Percentiles rank a stretch among this genome's conserved stretches.
Evolutionary conservation across 1,140 invertebrate genomes (phyloP).

Genomic region (Drosophila teissieri): DNA sequence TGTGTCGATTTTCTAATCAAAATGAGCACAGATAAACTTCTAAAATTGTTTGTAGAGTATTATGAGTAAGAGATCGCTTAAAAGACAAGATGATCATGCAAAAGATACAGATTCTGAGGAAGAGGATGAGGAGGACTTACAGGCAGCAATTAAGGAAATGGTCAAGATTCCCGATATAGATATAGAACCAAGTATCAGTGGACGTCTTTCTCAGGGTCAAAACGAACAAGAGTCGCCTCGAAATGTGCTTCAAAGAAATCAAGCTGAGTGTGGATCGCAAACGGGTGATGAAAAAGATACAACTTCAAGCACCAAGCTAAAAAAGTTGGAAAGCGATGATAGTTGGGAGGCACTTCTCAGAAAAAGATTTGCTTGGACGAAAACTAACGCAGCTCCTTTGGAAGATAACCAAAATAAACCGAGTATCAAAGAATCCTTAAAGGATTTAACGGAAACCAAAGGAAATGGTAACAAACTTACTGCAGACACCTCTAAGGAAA

Average conservation of each 20-base stretch:
- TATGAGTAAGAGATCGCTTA: constrained; percentile 8
- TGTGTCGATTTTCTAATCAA: constrained; percentile 68
- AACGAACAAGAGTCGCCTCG: too few relatives aligned
- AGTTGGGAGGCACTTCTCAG: background rate
- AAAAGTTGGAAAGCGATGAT: background rate
- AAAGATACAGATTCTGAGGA: constrained; percentile 3
- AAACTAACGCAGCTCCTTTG: background rate
- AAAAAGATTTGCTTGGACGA: background rate
- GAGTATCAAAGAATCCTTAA: background rate
- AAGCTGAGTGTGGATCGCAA: background rate
- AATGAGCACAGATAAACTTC: constrained; percentile 1
- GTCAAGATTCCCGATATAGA: constrained; percentile 40
- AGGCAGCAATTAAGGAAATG: constrained; percentile 47
- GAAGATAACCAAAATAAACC: background rate
- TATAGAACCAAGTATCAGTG: background rate
- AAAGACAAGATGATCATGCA: background rate
- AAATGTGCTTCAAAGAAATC: background rate
- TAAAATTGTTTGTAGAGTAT: background rate
- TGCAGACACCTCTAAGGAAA: constrained; percentile 1
- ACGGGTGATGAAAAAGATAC: background rate
- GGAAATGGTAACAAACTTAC: background rate
- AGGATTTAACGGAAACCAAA: background rate
- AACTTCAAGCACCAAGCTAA: background rate
- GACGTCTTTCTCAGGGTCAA: too few relatives aligned
- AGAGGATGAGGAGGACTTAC: constrained; percentile 51